Evolutionary conservation across 2,888 invertebrate genomes (phyloP).

Genomic region (Drosophila diplacantha): DNA sequence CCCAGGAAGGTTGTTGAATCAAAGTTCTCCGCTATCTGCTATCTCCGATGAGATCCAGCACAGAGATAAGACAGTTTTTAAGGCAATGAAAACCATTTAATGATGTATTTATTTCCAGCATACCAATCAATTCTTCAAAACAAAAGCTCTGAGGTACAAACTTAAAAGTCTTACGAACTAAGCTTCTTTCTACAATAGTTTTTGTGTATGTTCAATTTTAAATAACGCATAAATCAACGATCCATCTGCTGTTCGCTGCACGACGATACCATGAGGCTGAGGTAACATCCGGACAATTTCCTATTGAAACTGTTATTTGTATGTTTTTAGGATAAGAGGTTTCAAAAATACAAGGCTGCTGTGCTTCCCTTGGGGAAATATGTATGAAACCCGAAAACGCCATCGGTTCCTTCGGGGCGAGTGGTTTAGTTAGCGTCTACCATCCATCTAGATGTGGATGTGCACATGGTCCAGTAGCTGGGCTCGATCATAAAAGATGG

Average conservation of each 20-base stretch:
- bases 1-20: background rate
- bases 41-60: constrained; percentile 1
- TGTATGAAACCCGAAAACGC: constrained; percentile 6
- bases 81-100: constrained; percentile 51
- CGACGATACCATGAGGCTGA: constrained; percentile 40
- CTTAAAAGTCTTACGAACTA: constrained; percentile 69
- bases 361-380: constrained; percentile 25
- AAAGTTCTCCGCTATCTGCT: background rate
- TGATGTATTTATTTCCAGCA: constrained; percentile 66
- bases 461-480: constrained; percentile 88
- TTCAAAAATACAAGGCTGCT: constrained; percentile 58
- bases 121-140: constrained; percentile 65
- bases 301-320: constrained; percentile 42
- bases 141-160: constrained; percentile 64
- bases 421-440: constrained; percentile 8
- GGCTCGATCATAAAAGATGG: constrained; percentile 85
- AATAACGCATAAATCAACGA: constrained; percentile 66
- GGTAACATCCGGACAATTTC: constrained; percentile 47
- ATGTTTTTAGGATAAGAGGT: constrained; percentile 36
- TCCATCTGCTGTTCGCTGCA: constrained; percentile 41
- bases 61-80: constrained; percentile 3
- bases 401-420: constrained; percentile 6
- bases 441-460: constrained; percentile 82
- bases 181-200: constrained; percentile 38
- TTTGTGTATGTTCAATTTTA: constrained; percentile 46